Evolutionary conservation across 2,797 vertebrate species (phyloP).

Genomic region (Gymnoscopelus microlampas): DNA sequence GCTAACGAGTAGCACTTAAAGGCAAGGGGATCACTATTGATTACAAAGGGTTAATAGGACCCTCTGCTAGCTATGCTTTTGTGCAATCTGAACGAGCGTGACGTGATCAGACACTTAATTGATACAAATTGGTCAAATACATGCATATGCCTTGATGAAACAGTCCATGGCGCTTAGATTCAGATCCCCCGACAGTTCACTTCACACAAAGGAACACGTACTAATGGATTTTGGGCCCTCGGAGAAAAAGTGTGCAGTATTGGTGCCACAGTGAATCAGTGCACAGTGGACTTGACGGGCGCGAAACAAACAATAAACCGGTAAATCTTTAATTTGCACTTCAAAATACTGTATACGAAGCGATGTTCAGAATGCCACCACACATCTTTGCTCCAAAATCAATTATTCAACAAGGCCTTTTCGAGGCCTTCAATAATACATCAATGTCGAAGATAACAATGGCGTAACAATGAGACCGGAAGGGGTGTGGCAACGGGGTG

Average conservation of each 20-base stretch:
- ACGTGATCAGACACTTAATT: constrained; percentile 42
- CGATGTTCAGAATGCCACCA: constrained; percentile 63
- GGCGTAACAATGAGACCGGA: constrained; percentile 65
- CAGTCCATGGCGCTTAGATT: neutral
- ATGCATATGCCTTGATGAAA: constrained; percentile 1
- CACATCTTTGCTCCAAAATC: constrained; percentile 70
- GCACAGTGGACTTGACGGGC: constrained; percentile 29
- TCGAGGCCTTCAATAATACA: constrained; percentile 83
- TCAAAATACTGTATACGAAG: constrained; percentile 35
- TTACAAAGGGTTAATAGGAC: constrained; percentile 72
- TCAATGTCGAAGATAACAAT: constrained; percentile 79
- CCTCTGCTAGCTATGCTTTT: constrained; percentile 44
- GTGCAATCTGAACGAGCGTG: constrained; percentile 27
- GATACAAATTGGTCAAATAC: constrained; percentile 51
- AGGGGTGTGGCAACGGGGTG: constrained; percentile 39
- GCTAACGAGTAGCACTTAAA: constrained; percentile 76
- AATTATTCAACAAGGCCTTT: constrained; percentile 82
- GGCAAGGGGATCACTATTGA: constrained; percentile 67
- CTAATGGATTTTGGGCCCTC: constrained; percentile 22
- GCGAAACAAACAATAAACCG: constrained; percentile 43
- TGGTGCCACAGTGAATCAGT: constrained; percentile 49
- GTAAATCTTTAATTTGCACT: constrained; percentile 63
- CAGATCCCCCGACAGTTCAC: constrained; percentile 17
- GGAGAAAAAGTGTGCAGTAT: neutral
- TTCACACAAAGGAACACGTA: constrained; percentile 23